Evolutionary conservation across 2,797 vertebrate genomes (phyloP), one percentile per base, ranked within the genome.

Genomic region (Myotis myotis): DNA sequence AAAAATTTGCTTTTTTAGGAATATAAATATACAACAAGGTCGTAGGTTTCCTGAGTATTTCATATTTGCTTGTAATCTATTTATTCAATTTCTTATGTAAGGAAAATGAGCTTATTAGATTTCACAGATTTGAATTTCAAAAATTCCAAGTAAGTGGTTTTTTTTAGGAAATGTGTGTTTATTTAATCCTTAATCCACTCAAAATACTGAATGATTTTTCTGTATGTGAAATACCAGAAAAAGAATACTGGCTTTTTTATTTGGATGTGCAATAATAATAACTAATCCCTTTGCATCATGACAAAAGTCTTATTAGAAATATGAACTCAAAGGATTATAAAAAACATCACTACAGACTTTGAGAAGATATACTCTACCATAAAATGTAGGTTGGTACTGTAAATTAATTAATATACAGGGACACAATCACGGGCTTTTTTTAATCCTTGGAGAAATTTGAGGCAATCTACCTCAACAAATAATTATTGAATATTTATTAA

Each of bases 171-270:
- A 75, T 25, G 0, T 89, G 49, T 92, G 72, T 23, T 71, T 93
- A 95, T 95, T 94, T 89, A 85, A 96, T 71, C 10, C 28, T 93
- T 75, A 93, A 84, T 95, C 64, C 22, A 82, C 6, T 82, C 44
- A 88, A 92, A 92, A 51, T 85, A 55, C 51, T 89, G 9, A 78
- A 38, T 87, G 49, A 44, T 71, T 1, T 79, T 76, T 88, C 51
- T 71, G 11, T 71, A 76, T 33, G 17, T 72, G 44, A 79, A 84
- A 92, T 79, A 84, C 22, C 8, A 38, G 7, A 4, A 47, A 49
- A 2, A 82, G 9, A 87, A 78, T 30, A 80, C 0, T n/a, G 12
- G 2, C 36, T 85, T 33, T 80, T 75, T 90, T 41, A 57, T 68
- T 81, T 87, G 19, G 36, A 62, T 62, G 4, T 20, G 6, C 30